Evolutionary conservation across 2,888 invertebrate species (phyloP).

Genomic region (Syrista parreyssii): DNA sequence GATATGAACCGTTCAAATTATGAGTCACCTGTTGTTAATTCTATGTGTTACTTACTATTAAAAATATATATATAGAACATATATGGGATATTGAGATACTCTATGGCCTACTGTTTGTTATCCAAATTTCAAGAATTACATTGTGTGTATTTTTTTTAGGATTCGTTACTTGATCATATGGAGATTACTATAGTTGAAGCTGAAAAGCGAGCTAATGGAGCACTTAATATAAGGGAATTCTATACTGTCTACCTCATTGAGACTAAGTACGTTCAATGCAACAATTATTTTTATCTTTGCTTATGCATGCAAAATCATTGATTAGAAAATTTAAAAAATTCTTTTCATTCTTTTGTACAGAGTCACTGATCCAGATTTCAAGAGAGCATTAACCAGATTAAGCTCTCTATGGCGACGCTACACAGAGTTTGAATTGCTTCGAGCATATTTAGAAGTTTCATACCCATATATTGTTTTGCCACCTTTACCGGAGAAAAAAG

Average conservation of each 20-base stretch:
- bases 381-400: constrained; percentile 72
- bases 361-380: constrained; percentile 74
- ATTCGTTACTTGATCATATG: constrained; percentile 76
- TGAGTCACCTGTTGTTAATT: neutral
- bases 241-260: constrained; percentile 84
- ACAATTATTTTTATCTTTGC: neutral
- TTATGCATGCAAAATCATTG: neutral
- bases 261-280: constrained; percentile 73
- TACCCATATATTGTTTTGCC: constrained; percentile 86
- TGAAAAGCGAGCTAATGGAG: constrained; percentile 80
- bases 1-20: neutral
- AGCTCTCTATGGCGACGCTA: constrained; percentile 83
- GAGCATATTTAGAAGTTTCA: constrained; percentile 80
- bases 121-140: too few relatives aligned
- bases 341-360: constrained; percentile 58
- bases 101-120: too few relatives aligned
- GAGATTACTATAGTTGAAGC: constrained; percentile 82
- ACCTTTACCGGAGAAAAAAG: constrained; percentile 83
- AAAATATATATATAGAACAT: too few relatives aligned
- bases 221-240: constrained; percentile 80
- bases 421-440: constrained; percentile 85
- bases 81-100: too few relatives aligned
- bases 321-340: neutral
- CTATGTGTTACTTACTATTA: too few relatives aligned
- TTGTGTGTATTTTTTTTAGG: constrained; percentile 65